phyloP scores from a whole-genome alignment of 1,140 invertebrate genomes.

The Galendromus occidentalis region DNA sequence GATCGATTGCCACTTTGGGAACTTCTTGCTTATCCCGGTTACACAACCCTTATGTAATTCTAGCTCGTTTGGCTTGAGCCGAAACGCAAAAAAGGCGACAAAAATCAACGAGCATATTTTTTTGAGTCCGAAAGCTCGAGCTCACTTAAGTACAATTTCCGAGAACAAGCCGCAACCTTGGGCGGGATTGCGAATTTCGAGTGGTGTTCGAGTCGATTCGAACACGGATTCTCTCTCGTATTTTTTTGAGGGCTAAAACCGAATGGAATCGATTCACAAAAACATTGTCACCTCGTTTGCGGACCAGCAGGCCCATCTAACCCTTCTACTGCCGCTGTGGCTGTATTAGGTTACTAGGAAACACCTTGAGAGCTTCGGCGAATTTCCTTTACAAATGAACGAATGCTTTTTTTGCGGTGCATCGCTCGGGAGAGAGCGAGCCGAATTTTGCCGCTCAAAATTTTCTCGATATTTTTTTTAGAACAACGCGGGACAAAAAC shows the following conservation, averaged over 20 bases:
- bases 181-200: neutral
- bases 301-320: neutral
- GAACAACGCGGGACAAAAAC: too few relatives aligned
- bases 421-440: too few relatives aligned
- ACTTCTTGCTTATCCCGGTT: neutral
- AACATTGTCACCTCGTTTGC: constrained; percentile 9
- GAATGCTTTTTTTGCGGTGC: neutral
- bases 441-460: too few relatives aligned
- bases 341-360: constrained; percentile 9
- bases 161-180: constrained; percentile 10
- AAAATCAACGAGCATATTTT: too few relatives aligned
- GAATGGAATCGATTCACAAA: neutral
- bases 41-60: constrained; percentile 11
- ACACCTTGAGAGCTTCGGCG: constrained; percentile 7
- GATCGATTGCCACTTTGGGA: neutral
- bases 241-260: too few relatives aligned
- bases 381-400: constrained; percentile 12
- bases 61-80: neutral
- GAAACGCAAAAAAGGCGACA: too few relatives aligned
- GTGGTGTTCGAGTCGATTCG: too few relatives aligned
- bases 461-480: too few relatives aligned
- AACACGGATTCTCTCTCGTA: too few relatives aligned
- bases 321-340: neutral
- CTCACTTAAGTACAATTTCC: neutral
- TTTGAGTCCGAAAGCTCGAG: neutral